Evolutionary conservation across 2,113 vertebrate species (phyloP).

Genomic region (Scolopax mira): DNA sequence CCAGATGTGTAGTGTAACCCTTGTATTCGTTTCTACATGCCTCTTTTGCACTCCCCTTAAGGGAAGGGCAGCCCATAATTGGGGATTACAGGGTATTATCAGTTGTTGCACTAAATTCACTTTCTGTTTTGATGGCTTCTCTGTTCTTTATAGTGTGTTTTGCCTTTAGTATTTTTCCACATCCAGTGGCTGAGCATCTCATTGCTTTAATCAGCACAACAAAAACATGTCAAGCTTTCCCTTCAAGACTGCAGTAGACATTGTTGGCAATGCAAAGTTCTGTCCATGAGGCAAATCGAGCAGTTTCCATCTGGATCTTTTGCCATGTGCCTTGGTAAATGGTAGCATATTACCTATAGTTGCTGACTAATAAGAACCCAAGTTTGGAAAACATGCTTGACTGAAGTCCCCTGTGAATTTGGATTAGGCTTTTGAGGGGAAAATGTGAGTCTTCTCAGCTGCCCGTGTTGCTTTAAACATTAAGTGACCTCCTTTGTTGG

Average conservation of each 20-base stretch:
- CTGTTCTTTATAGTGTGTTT: neutral
- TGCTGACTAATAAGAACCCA: neutral
- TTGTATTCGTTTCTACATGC: neutral
- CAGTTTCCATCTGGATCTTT: neutral
- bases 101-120: neutral
- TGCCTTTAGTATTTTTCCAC: neutral
- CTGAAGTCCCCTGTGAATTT: neutral
- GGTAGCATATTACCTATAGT: neutral
- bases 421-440: neutral
- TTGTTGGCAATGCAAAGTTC: no score
- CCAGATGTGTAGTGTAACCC: neutral
- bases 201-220: neutral
- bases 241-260: neutral
- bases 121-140: neutral
- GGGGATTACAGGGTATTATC: neutral
- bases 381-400: neutral
- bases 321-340: neutral
- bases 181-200: neutral
- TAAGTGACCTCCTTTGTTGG: neutral
- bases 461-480: neutral
- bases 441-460: neutral
- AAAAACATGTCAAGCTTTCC: neutral
- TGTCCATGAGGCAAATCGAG: neutral
- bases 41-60: neutral
- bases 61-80: neutral